Evolutionary conservation across 2,113 vertebrate species (phyloP), one percentile per base, ranked within the genome.

Genomic region (Equus przewalskii): DNA sequence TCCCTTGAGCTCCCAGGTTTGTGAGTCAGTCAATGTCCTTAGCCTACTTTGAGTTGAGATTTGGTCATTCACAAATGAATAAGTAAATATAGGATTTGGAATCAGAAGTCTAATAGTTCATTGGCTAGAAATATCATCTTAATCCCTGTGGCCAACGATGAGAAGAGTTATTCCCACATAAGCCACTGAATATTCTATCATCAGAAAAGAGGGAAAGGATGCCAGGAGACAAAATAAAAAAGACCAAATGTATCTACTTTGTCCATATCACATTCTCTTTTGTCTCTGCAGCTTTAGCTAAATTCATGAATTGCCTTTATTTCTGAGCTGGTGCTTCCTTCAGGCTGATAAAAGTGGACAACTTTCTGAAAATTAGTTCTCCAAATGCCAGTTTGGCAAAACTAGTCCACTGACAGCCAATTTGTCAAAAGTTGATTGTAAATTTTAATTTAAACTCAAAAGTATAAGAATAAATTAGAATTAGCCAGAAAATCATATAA

Each of bases 391-490:
- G 41, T 79, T 91, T 79, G n/a, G 46, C 58, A 76, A 65, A 73
- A 26, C 14, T 24, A 49, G 69, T 76, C 70, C 28, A 10, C 84
- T 64, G 26, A 88, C 84, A 91, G 11, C 24, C 30, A 87, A 1
- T 80, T 88, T 80, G 24, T 46, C 10, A 84, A 93, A 95, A 73
- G 10, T 54, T 22, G 70, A 18, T 69, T 56, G 7, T 88, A 78
- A 91, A 56, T 58, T 94, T 91, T 96, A 78, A 83, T 92, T 92
- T 86, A 91, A 91, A 87, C 72, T 87, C 8, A 67, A 89, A 96
- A 75, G 19, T 7, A 9, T 51, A 79, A 70, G 44, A 41, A 46
- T 41, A 73, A 89, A 80, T 82, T 15, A 91, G 2, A 91, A 76
- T 82, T 94, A 86, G 6, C 15, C 72, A 94, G 64, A 82, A 60